phyloP scores from a whole-genome alignment of 2,888 invertebrate genomes.

The Philopedon plagiatum region DNA sequence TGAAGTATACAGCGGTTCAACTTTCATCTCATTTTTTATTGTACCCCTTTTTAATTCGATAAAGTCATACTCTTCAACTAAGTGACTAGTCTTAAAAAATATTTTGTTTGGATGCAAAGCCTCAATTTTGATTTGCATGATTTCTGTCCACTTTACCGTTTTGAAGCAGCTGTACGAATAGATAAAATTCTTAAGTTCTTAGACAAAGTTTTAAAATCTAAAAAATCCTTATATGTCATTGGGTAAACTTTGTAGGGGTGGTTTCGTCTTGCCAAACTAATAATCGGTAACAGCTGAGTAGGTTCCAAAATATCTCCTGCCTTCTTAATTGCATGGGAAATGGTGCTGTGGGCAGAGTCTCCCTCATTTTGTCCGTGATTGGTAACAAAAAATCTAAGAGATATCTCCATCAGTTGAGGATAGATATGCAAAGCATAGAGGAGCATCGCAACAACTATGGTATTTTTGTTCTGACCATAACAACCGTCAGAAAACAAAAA shows the following conservation, averaged over 20 bases:
- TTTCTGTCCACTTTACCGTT: not conserved
- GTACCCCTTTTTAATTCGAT: conserved; percentile 22
- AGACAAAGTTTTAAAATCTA: conserved; percentile 16
- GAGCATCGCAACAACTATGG: conserved; percentile 43
- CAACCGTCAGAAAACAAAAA: conserved; percentile 45
- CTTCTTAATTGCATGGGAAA: too few relatives aligned
- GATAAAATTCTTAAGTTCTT: conserved; percentile 15
- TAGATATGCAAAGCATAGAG: conserved; percentile 9
- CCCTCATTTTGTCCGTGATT: too few relatives aligned
- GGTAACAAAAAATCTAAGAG: too few relatives aligned
- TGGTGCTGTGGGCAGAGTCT: too few relatives aligned
- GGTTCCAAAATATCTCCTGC: too few relatives aligned
- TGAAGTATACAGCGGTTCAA: conserved; percentile 17
- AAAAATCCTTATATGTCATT: not conserved
- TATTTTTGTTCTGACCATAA: too few relatives aligned
- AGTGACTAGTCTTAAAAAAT: conserved; percentile 31
- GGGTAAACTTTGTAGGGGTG: too few relatives aligned
- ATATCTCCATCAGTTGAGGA: not conserved
- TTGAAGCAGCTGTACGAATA: conserved; percentile 3
- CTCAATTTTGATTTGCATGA: conserved; percentile 24
- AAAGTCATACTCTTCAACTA: conserved; percentile 13
- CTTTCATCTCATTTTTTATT: conserved; percentile 17
- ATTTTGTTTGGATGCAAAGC: conserved; percentile 24
- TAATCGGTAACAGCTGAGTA: too few relatives aligned
- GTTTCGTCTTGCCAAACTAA: too few relatives aligned